These are phyloP conservation scores for Erethizon dorsatum DNA, from an alignment of 2,797 vertebrate genomes.

Conservation along the genomic window DNA sequence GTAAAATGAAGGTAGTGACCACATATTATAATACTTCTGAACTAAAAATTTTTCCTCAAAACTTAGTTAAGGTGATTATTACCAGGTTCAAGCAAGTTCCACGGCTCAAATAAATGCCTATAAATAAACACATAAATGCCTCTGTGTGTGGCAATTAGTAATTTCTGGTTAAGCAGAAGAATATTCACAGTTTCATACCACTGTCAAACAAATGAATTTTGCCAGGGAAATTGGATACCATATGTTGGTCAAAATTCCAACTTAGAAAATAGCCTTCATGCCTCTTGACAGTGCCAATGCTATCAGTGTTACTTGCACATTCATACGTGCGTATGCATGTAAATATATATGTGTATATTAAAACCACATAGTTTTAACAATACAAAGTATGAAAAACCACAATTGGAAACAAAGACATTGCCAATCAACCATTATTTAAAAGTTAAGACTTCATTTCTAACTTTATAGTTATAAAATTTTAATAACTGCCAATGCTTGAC, in stretches of 20 bases:
- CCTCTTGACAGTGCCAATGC: conserved; percentile 21
- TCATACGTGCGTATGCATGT: background rate
- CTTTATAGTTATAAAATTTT: background rate
- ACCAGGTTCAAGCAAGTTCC: conserved; percentile 36
- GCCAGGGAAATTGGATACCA: conserved; percentile 39
- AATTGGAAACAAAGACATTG: conserved; percentile 36
- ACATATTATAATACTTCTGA: background rate
- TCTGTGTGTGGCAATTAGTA: conserved; percentile 65
- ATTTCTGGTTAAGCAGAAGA: conserved; percentile 66
- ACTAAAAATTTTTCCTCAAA: conserved; percentile 28
- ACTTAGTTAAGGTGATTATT: background rate
- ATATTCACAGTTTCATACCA: conserved; percentile 8
- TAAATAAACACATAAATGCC: conserved; percentile 66
- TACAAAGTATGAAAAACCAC: background rate
- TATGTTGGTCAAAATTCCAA: conserved; percentile 61
- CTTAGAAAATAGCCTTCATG: background rate
- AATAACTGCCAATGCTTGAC: background rate
- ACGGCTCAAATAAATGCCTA: conserved; percentile 49
- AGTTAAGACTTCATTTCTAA: conserved; percentile 66
- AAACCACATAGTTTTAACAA: background rate
- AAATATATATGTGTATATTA: background rate
- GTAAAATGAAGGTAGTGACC: conserved; percentile 21
- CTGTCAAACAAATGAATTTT: conserved; percentile 70
- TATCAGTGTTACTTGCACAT: conserved; percentile 31
- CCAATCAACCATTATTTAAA: background rate